phyloP scores from a whole-genome alignment of 2,113 vertebrate genomes.

The Prionailurus viverrinus region DNA sequence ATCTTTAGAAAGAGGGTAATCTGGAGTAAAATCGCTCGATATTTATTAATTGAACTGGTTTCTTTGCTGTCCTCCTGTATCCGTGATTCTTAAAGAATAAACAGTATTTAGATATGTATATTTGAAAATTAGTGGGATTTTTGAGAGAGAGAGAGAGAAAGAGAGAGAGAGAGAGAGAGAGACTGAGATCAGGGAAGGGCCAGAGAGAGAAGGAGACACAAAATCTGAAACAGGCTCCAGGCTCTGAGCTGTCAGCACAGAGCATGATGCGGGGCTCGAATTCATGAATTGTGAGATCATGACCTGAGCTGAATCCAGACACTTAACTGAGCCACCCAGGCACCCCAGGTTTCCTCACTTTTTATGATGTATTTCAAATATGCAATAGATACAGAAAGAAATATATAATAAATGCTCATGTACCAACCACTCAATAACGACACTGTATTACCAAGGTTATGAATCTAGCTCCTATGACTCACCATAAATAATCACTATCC shows the following conservation, averaged over 20 bases:
- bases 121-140: neutral
- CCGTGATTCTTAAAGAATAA: conserved; percentile 32
- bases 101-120: neutral
- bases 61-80: conserved; percentile 15
- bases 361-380: conserved; percentile 22
- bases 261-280: too few species aligned
- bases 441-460: neutral
- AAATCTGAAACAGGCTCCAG: too few species aligned
- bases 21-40: neutral
- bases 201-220: too few species aligned
- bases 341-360: neutral
- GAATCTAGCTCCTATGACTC: neutral
- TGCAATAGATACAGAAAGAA: neutral
- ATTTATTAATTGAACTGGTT: conserved; percentile 15
- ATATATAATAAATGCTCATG: neutral
- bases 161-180: too few species aligned
- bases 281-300: too few species aligned
- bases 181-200: too few species aligned
- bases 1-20: neutral
- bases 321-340: too few species aligned
- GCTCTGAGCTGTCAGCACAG: too few species aligned
- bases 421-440: neutral
- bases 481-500: conserved; percentile 14
- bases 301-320: too few species aligned
- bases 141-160: too few species aligned